phyloP scores from a whole-genome alignment of 2,113 vertebrate genomes.

The Colius striatus region DNA sequence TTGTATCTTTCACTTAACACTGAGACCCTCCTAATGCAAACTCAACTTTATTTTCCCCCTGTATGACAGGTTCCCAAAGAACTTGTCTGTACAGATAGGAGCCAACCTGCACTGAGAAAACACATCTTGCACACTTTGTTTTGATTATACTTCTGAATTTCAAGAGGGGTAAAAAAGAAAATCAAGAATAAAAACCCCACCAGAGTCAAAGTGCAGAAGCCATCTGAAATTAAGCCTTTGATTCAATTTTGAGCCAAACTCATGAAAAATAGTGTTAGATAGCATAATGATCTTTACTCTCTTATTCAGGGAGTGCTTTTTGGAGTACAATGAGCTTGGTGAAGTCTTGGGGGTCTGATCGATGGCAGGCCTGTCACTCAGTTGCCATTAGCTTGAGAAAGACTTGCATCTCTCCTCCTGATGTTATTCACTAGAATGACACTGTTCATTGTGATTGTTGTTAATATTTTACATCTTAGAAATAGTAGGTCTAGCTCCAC shows the following conservation, averaged over 20 bases:
- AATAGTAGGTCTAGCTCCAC: neutral
- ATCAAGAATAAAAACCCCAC: accelerated
- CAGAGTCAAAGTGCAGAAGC: neutral
- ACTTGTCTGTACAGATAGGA: neutral
- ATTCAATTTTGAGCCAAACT: neutral
- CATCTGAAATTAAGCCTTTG: neutral
- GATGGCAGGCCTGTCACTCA: neutral
- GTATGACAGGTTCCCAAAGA: neutral
- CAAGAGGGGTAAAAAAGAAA: neutral
- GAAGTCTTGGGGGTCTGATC: neutral
- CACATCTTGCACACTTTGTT: neutral
- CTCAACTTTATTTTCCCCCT: neutral
- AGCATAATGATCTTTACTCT: neutral
- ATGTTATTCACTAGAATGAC: neutral
- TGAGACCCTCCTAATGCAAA: neutral
- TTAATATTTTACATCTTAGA: neutral
- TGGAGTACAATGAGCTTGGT: neutral
- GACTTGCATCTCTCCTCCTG: neutral
- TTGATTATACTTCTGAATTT: neutral
- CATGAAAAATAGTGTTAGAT: neutral
- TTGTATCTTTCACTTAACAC: neutral
- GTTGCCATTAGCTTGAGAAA: neutral
- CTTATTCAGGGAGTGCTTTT: neutral
- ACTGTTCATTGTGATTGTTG: neutral
- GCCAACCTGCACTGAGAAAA: neutral